Conservation (phyloP, 2,888 invertebrate species). For the Xestoiulus laeticollis region DNA sequence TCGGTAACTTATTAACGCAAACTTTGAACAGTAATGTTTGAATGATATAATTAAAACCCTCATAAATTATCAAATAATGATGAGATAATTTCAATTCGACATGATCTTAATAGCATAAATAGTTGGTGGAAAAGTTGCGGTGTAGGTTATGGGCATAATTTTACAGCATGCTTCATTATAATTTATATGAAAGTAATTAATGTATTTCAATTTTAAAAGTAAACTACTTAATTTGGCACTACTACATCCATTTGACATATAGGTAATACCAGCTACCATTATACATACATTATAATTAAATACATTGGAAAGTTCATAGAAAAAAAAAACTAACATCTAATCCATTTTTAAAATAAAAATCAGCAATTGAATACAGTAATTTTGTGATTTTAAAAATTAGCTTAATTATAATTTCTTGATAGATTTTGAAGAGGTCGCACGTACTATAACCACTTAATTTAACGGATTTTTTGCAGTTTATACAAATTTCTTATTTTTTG, state of each 20-base stretch:
- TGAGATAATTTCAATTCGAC: too few relatives aligned
- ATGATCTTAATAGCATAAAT: too few relatives aligned
- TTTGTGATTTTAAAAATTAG: neutral
- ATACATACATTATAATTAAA: neutral
- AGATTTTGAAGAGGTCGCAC: too few relatives aligned
- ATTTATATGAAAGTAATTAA: neutral
- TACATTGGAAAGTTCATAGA: neutral
- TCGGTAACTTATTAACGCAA: too few relatives aligned
- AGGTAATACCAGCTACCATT: constrained; percentile 20
- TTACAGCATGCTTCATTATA: neutral
- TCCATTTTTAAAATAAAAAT: neutral
- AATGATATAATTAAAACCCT: too few relatives aligned
- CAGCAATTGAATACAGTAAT: neutral
- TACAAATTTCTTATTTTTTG: too few relatives aligned
- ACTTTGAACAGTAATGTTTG: too few relatives aligned
- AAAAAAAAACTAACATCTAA: neutral
- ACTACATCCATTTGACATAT: neutral
- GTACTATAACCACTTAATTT: too few relatives aligned
- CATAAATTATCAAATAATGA: too few relatives aligned
- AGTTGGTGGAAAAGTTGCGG: neutral
- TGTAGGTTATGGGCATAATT: neutral
- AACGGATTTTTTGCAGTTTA: too few relatives aligned
- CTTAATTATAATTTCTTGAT: too few relatives aligned
- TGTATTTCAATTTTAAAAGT: neutral
- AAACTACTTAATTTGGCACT: constrained; percentile 19